phyloP scores from a whole-genome alignment of 2,797 vertebrate genomes.

The Discoglossus pictus region DNA sequence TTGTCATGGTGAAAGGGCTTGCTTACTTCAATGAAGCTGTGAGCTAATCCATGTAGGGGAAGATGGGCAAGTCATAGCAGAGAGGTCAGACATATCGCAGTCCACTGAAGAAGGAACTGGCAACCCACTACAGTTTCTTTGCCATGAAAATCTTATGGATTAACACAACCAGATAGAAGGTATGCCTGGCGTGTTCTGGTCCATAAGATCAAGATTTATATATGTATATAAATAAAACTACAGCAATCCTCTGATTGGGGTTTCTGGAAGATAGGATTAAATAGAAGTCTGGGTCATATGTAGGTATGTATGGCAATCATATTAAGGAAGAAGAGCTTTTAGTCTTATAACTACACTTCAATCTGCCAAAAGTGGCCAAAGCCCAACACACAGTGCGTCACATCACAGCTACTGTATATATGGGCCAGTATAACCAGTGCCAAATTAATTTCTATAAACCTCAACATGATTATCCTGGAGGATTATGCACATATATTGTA shows the following conservation, averaged over 20 bases:
- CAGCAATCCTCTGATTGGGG: background rate
- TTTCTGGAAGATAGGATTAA: background rate
- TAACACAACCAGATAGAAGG: no score
- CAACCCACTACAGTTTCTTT: no score
- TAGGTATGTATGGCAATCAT: background rate
- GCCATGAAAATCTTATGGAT: no score
- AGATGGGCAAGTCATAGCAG: no score
- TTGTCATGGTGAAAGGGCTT: no score
- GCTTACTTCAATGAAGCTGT: no score
- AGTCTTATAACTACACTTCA: background rate
- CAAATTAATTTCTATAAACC: background rate
- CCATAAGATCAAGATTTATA: no score
- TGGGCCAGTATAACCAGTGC: background rate
- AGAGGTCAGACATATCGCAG: no score
- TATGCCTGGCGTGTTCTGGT: no score
- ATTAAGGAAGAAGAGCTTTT: background rate
- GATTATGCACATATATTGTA: conserved; percentile 2
- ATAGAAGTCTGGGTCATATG: background rate
- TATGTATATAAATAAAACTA: background rate
- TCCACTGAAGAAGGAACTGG: no score
- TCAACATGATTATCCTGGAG: background rate
- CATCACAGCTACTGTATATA: background rate
- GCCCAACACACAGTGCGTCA: no score
- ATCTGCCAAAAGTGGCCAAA: background rate
- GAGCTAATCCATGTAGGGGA: no score